Base-by-base conservation (phyloP, 2,113 vertebrate genomes). In the Microcebus tavaratra region DNA sequence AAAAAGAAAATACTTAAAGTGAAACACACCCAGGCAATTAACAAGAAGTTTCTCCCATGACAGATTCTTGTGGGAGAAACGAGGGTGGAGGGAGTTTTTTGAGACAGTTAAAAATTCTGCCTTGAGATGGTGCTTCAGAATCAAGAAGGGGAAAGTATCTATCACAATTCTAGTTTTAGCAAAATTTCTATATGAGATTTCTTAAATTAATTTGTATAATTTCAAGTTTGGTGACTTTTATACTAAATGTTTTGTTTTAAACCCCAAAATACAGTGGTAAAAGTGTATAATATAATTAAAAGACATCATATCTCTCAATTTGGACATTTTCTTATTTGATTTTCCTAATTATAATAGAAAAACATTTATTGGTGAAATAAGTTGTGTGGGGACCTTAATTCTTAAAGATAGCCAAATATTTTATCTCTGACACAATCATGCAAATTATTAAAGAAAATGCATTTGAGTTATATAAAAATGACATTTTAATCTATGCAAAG, bases 171-270 rank as follows among this genome's bases (percentile, higher is more conserved):
- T 9, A 27, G 14, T 20, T 75, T 84, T 84, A 82, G 31, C 75
- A 75, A 70, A 96, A 88, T 93, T 87, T 27, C 17, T 53, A 27
- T 25, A 36, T 59, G 42, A 81, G 3, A 15, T 93, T 78, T 90
- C 63, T 82, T 73, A 61, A 76, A 63, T 79, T 73, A 87, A 79
- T 36, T 50, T 81, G 65, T 31, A 65, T 6, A 29, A 81, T 75
- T 89, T 72, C 73, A 92, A 61, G 6, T 65, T 80, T 86, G 36
- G 8, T 61, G 73, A 63, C 6, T 63, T 84, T 88, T 84, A 90
- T 59, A 67, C 59, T 94, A 89, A 81, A 65, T 78, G n/a, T 34
- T 94, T 89, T 83, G 17, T 89, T 75, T 90, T 84, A 83, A 94
- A 94, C 3, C 7, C 31, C 81, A 50, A 96, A 75, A 34, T 87